Conservation (phyloP, 2,888 invertebrate genomes). For the Actias luna region DNA sequence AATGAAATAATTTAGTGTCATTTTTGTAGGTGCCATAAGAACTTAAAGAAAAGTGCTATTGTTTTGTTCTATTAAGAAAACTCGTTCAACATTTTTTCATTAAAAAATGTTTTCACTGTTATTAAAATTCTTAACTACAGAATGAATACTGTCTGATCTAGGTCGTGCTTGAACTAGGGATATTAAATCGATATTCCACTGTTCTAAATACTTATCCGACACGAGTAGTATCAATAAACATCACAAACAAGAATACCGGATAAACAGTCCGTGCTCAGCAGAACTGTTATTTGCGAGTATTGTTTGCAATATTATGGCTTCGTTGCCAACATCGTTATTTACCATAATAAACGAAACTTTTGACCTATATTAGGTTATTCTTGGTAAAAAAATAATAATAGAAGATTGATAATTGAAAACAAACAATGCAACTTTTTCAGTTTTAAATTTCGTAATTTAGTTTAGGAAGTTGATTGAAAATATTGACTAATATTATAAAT, state of each 20-base stretch:
- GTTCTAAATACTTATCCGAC: neutral
- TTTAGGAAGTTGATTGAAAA: too few relatives aligned
- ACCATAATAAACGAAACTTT: neutral
- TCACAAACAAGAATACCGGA: neutral
- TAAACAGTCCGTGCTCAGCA: neutral
- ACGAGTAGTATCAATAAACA: neutral
- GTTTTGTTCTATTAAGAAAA: too few relatives aligned
- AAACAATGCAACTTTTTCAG: too few relatives aligned
- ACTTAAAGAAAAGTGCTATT: too few relatives aligned
- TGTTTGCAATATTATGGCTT: constrained; percentile 6
- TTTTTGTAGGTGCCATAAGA: too few relatives aligned
- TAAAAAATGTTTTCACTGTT: neutral
- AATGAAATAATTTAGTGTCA: too few relatives aligned
- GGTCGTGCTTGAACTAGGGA: neutral
- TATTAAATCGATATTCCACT: neutral
- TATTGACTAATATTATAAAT: too few relatives aligned
- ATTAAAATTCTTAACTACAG: neutral
- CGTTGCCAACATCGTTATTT: neutral
- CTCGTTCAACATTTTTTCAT: too few relatives aligned
- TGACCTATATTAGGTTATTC: neutral
- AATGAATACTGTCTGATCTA: too few relatives aligned
- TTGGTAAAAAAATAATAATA: neutral
- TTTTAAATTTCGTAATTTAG: too few relatives aligned
- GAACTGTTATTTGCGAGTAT: constrained; percentile 9
- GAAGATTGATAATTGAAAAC: neutral